Evolutionary conservation across 2,888 invertebrate species (phyloP).

Genomic region (Belgica antarctica): DNA sequence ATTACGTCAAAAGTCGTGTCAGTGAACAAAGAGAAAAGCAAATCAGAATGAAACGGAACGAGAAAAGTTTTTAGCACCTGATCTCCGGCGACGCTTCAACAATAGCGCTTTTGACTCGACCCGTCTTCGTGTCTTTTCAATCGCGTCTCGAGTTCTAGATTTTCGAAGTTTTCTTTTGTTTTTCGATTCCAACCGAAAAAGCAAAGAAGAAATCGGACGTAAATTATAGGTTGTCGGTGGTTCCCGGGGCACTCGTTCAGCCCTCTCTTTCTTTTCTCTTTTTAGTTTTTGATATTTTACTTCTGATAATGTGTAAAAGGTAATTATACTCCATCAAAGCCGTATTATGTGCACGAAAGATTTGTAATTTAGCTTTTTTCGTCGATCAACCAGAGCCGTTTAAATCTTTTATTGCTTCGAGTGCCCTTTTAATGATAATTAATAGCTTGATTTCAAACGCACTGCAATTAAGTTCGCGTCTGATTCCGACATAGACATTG

Average conservation of each 20-base stretch:
- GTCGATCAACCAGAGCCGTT: not conserved
- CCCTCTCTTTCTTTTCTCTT: constrained; percentile 6
- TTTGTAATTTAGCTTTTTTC: constrained; percentile 15
- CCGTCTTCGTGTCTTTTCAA: not conserved
- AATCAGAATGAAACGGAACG: not conserved
- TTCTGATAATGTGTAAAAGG: constrained; percentile 26
- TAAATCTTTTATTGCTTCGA: not conserved
- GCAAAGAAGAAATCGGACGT: constrained; percentile 21
- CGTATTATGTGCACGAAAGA: constrained; percentile 25
- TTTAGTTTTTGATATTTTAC: constrained; percentile 21
- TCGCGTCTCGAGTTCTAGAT: constrained; percentile 12
- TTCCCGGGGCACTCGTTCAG: not conserved
- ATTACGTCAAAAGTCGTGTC: constrained; percentile 14
- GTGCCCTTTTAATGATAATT: constrained; percentile 14
- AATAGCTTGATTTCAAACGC: no score
- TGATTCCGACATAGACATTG: no score
- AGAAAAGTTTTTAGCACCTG: constrained; percentile 27
- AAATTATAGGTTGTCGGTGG: constrained; percentile 41
- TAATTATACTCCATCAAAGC: constrained; percentile 28
- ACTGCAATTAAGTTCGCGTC: no score
- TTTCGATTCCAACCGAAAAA: not conserved
- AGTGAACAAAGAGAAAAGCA: not conserved
- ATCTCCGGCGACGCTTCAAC: not conserved
- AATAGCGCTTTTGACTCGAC: no score
- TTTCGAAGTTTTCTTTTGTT: not conserved